phyloP scores from a whole-genome alignment of 2,113 vertebrate species.

The Chaetodon auriga region DNA sequence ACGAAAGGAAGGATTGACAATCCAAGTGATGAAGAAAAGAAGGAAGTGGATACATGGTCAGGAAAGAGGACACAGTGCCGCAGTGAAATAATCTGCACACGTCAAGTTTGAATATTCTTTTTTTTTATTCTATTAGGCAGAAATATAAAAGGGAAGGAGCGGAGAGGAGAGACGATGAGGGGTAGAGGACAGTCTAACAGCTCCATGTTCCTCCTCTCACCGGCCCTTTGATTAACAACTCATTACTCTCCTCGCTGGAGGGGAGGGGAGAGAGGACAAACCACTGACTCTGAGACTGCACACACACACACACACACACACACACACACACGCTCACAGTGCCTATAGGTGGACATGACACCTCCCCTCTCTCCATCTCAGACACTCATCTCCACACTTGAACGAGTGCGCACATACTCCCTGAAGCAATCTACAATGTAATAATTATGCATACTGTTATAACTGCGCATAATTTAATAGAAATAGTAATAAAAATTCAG shows the following conservation, averaged over 20 bases:
- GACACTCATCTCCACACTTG: constrained; percentile 22
- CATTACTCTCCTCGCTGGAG: constrained; percentile 69
- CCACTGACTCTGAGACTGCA: constrained; percentile 38
- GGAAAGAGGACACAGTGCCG: background rate
- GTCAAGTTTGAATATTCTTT: background rate
- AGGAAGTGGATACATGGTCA: background rate
- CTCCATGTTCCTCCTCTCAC: constrained; percentile 54
- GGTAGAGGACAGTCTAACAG: constrained; percentile 65
- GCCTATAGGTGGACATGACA: constrained; percentile 21
- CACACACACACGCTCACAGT: background rate
- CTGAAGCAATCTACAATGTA: constrained; percentile 39
- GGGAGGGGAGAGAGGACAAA: constrained; percentile 69
- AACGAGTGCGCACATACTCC: constrained; percentile 5
- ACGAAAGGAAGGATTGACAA: background rate
- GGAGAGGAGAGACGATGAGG: constrained; percentile 22
- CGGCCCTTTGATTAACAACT: constrained; percentile 70
- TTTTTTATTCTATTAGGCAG: background rate
- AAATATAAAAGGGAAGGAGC: background rate
- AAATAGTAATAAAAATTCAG: constrained; percentile 49
- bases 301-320: constrained; percentile 25
- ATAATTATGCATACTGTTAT: constrained; percentile 63
- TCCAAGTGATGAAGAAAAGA: background rate
- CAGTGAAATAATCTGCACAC: background rate
- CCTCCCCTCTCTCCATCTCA: constrained; percentile 15
- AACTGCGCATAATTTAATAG: constrained; percentile 65